Base-by-base conservation (phyloP, 1,140 invertebrate genomes). In the Araneus ventricosus region DNA sequence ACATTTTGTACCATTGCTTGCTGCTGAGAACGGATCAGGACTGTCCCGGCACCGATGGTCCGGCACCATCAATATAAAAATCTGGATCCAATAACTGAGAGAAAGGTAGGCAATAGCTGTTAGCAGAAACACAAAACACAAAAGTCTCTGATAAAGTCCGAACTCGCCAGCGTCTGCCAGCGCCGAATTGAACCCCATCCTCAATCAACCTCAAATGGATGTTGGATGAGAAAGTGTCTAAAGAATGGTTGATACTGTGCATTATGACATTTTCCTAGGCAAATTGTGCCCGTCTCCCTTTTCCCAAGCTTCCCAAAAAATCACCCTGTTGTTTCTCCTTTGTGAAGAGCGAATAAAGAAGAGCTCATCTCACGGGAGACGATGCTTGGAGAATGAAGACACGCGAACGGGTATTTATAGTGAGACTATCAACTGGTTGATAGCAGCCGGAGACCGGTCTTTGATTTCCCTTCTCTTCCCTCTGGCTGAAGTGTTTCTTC, bases 51-150 rank as follows among this genome's bases (percentile, higher is more conserved):
- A 95, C 4, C 94, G 92, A 10, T 94, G 90, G 22, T 93, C 93
- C 8, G 94, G 95, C 17, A 91, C 94, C 87, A 94, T 82, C 79
- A 95, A 90, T 39, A 95, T 88, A 90, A 95, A 94, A 30, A 95
- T 93, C 94, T 95, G 94, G 45, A 88, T 91, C 89, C 94, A 94
- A 82, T 94, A 95, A 86, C 93, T 94, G 6, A 95, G 67, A 22
- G 86, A 93, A 57, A 88, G 52, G n/a, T 90, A 88, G 20, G 88
- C 37, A 6, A 94, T 94, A 30, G 90, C 94, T 30, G 90, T 75
- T 63, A 92, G 61, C 45, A 94, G 41, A 63, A 94, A 91, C 14
- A 93, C 86, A 37, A 94, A 94, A 24, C 93, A 88, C 22, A 94
- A 52, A 20, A 93, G 91, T 22, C 92, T 59, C 75, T 94, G 93